Evolutionary conservation across 1,140 invertebrate species (phyloP).

Genomic region (Lethrus apterus): DNA sequence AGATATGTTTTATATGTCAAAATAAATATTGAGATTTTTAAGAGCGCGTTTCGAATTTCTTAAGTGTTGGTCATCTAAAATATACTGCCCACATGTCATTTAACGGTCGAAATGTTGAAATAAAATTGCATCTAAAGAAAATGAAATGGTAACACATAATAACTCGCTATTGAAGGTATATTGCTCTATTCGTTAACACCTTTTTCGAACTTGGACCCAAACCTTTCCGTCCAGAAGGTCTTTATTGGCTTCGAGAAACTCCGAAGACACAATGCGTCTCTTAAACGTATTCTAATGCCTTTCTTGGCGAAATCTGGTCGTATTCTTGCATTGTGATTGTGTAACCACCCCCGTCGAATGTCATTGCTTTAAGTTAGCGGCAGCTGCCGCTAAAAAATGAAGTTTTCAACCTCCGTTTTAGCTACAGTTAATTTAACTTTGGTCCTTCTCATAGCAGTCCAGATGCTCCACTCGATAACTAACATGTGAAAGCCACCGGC

Average conservation of each 20-base stretch:
- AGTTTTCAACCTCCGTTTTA: conserved; percentile 41
- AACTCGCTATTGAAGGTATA: too few relatives aligned
- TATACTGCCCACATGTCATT: conserved; percentile 16
- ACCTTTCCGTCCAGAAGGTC: neutral
- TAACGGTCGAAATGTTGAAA: conserved; percentile 16
- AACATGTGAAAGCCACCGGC: neutral
- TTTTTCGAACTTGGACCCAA: conserved; percentile 1
- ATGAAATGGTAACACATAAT: conserved; percentile 9
- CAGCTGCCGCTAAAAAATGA: conserved; percentile 40
- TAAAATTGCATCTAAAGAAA: conserved; percentile 3
- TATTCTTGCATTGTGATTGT: conserved; percentile 38
- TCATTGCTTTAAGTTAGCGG: conserved; percentile 33
- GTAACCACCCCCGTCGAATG: conserved; percentile 40
- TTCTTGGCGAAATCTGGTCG: conserved; percentile 32
- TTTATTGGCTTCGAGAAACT: neutral
- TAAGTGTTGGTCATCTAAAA: too few relatives aligned
- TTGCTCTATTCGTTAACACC: conserved; percentile 16
- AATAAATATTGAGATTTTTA: too few relatives aligned
- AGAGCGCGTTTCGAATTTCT: neutral
- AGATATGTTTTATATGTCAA: too few relatives aligned
- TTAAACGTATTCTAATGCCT: conserved; percentile 36
- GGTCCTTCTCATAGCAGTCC: conserved; percentile 23
- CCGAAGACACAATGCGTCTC: conserved; percentile 22
- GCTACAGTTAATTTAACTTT: conserved; percentile 41
- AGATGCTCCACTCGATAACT: neutral